Evolutionary conservation across 1,140 invertebrate genomes (phyloP), one percentile per base, ranked within the genome.

Genomic region (Camponotus floridanus): DNA sequence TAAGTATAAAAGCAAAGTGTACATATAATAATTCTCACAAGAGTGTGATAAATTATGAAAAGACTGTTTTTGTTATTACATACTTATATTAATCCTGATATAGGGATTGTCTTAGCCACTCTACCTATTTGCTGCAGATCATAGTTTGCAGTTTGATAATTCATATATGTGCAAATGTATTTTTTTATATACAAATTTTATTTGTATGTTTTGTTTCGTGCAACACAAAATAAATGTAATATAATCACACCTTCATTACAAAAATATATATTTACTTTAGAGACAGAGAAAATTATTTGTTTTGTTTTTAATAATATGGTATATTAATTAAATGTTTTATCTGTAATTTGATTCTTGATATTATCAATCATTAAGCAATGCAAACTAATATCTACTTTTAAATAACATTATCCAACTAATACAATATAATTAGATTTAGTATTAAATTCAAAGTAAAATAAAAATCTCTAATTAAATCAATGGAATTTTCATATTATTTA

Each of bases 41-140:
- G 88, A 86, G 85, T 92, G 48, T 92, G 85, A 76, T 78, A 85
- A 61, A 92, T 92, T 81, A 91, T 83, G 55, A 93, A 88, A 59
- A 70, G 64, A 88, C 76, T 84, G 71, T 26, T 65, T 36, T 86
- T 76, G 65, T 26, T 26, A 26, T 1, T 26, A 26, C 1, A 26
- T 26, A 26, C 26, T 26, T 87, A 39, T 81, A 80, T 88, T 67
- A 88, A 83, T 67, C 57, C 71, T 45, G 62, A 86, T 55, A 59
- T 11, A 57, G 76, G 48, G 26, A 79, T 84, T 86, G 78, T 86
- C 36, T 88, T 86, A 88, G 57, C 51, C 57, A 70, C 15, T 71
- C 11, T 86, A 45, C 11, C 48, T 5, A 57, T 51, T 86, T 80
- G 64, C 21, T 55, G 39, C 2, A 55, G n/a, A 85, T 39, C 31